These are phyloP conservation scores for Sarcophaga rosellei DNA, from an alignment of 2,888 invertebrate genomes.

Conservation along the genomic window DNA sequence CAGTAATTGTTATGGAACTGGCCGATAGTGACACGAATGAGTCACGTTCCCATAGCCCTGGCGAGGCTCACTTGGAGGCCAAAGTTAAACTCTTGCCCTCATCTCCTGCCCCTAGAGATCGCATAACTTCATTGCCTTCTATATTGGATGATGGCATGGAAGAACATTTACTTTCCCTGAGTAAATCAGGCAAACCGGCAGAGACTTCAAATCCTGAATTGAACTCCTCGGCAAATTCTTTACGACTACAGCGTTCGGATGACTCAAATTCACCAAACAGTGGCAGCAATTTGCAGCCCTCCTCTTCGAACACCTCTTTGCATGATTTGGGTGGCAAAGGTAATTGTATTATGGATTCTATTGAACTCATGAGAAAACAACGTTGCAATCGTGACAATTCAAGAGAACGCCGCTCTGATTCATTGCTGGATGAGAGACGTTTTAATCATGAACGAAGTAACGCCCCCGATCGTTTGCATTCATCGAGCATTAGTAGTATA, in stretches of 20 bases:
- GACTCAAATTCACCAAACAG: constrained; percentile 46
- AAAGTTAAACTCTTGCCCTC: constrained; percentile 64
- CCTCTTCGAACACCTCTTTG: constrained; percentile 42
- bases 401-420: constrained; percentile 72
- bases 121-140: constrained; percentile 72
- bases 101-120: constrained; percentile 71
- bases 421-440: constrained; percentile 69
- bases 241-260: constrained; percentile 54
- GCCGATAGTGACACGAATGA: constrained; percentile 28
- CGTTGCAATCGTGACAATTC: constrained; percentile 69
- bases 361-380: constrained; percentile 76
- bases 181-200: neutral
- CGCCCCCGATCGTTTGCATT: constrained; percentile 76
- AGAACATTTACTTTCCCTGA: constrained; percentile 69
- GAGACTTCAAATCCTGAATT: constrained; percentile 15
- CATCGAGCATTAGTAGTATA: constrained; percentile 75
- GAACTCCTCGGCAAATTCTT: constrained; percentile 44
- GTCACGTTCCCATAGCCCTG: constrained; percentile 49
- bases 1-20: constrained; percentile 39
- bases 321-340: constrained; percentile 55
- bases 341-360: constrained; percentile 73
- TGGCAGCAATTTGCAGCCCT: constrained; percentile 16
- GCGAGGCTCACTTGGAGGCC: constrained; percentile 34
- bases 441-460: constrained; percentile 73
- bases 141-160: constrained; percentile 73